These are phyloP conservation scores for Idaea straminata DNA, from an alignment of 2,888 invertebrate species.

Conservation along the genomic window DNA sequence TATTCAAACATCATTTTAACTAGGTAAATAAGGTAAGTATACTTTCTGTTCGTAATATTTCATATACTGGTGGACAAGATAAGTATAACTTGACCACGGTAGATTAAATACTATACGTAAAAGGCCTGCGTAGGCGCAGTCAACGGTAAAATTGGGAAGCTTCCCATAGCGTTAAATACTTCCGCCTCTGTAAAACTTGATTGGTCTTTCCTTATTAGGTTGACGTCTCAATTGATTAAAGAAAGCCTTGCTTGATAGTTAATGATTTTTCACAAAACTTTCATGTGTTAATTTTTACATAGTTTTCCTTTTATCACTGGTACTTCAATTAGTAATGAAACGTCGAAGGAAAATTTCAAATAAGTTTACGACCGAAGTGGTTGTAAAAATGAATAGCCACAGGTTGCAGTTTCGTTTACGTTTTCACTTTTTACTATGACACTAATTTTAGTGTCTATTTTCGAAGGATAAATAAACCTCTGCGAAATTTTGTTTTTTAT, in stretches of 20 bases:
- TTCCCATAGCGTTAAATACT: slow-evolving; percentile 22
- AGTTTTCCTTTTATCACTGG: not conserved
- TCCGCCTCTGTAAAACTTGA: slow-evolving; percentile 19
- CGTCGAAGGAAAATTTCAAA: no score
- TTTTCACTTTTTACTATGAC: no score
- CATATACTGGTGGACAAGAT: not conserved
- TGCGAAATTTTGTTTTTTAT: no score
- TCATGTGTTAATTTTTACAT: not conserved
- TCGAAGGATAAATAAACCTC: no score
- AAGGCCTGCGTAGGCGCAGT: slow-evolving; percentile 1
- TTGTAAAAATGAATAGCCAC: no score
- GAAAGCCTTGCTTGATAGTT: not conserved
- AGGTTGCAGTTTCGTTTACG: no score
- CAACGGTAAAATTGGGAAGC: slow-evolving; percentile 22
- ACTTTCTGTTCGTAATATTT: not conserved
- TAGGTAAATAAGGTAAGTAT: not conserved
- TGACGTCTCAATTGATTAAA: not conserved
- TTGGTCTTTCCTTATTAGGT: slow-evolving; percentile 18
- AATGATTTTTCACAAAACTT: not conserved
- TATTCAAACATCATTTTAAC: not conserved
- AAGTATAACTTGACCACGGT: not conserved
- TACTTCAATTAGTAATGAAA: no score
- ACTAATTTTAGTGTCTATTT: no score
- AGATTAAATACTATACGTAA: not conserved
- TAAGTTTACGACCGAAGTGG: no score